Percentiles rank a stretch among this genome's conserved stretches.
Evolutionary conservation across 2,113 vertebrate genomes (phyloP).

Genomic region (Melanocharis versteri): DNA sequence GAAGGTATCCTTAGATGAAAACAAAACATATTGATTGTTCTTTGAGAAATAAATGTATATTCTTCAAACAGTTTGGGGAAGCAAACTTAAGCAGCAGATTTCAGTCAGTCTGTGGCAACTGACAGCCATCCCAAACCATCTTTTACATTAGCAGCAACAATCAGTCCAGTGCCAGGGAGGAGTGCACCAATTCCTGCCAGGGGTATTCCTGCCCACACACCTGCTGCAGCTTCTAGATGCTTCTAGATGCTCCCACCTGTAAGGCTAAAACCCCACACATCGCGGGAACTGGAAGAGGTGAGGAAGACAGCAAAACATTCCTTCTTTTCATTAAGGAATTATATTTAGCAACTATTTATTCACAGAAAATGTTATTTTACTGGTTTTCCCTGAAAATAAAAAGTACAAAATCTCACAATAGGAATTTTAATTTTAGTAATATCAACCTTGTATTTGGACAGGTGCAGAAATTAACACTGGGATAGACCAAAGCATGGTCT

Average conservation of each 20-base stretch:
- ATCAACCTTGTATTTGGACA: not conserved
- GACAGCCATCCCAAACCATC: not conserved
- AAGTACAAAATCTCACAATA: not conserved
- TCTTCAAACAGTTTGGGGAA: not conserved
- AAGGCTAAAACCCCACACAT: not conserved
- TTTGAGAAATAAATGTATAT: not conserved
- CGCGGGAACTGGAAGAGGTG: not conserved
- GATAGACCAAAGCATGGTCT: accelerated
- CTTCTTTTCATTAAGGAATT: not conserved
- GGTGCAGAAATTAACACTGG: not conserved
- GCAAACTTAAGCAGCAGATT: not conserved
- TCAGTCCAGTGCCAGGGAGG: not conserved
- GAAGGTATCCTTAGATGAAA: not conserved
- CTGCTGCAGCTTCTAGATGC: not conserved
- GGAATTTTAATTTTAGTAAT: not conserved
- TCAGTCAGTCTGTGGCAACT: not conserved
- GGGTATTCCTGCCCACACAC: not conserved
- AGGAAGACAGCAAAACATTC: not conserved
- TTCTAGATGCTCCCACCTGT: not conserved
- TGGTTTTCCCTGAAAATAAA: not conserved
- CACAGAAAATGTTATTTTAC: not conserved
- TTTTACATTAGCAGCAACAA: not conserved
- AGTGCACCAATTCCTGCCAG: not conserved
- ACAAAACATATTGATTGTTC: not conserved
- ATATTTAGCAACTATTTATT: not conserved